Conservation (phyloP, 2,797 vertebrate species). For the Rhinichthys osculus region DNA sequence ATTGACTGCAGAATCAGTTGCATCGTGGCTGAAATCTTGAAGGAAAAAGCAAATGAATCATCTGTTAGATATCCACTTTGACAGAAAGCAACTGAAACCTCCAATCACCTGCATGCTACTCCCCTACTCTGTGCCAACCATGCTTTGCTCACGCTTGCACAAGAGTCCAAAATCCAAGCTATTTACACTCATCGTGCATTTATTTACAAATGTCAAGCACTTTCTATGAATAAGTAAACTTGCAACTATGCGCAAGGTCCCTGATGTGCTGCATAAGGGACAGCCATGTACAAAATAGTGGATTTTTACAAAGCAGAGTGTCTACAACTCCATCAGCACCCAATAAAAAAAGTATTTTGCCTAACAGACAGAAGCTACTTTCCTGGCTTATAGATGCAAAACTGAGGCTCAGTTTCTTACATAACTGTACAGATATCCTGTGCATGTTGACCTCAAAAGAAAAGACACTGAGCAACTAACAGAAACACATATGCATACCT, state of each 20-base stretch:
- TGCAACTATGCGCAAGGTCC: conserved; percentile 73
- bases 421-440: conserved; percentile 74
- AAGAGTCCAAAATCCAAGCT: conserved; percentile 80
- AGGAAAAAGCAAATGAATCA: conserved; percentile 57
- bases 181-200: conserved; percentile 79
- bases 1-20: conserved; percentile 82
- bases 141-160: conserved; percentile 66
- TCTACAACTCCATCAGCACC: neutral
- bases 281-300: conserved; percentile 63
- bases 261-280: conserved; percentile 70
- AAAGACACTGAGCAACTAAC: conserved; percentile 63
- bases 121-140: conserved; percentile 44
- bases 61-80: conserved; percentile 59
- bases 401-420: conserved; percentile 72
- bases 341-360: neutral
- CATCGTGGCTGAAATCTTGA: conserved; percentile 83
- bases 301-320: conserved; percentile 60
- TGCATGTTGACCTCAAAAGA: conserved; percentile 70
- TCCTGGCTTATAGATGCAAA: conserved; percentile 50
- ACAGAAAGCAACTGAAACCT: conserved; percentile 56
- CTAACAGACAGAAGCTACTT: conserved; percentile 46
- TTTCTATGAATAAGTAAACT: conserved; percentile 76
- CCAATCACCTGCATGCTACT: conserved; percentile 52
- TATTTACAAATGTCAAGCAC: conserved; percentile 78
- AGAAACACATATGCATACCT: conserved; percentile 73